Base-by-base conservation (phyloP, 2,888 invertebrate species). In the Thymelicus lineola region DNA sequence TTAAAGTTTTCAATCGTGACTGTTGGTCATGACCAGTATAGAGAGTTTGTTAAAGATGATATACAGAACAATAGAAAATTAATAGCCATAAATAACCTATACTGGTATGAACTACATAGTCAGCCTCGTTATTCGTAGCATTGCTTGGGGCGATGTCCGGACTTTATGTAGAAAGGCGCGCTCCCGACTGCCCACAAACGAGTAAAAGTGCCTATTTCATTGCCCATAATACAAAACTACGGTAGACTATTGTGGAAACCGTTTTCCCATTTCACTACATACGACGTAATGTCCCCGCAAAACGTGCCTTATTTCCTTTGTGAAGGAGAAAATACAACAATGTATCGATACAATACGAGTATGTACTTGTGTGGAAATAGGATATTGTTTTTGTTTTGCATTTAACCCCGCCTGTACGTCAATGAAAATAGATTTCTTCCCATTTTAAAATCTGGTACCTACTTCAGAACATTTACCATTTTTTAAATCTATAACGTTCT, bases 161-260 rank as follows among this genome's bases (percentile, higher is more conserved):
- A 72, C 35, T 61, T 15, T 61, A 7, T 38, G 45, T 68, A 62
- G 57, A 63, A 69, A 63, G 35, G 57, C 46, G n/a, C 20, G 17
- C 57, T 62, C 48, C 68, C 20, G 36, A 58, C 66, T 53, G 36
- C 61, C 78, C 79, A 80, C 79, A 80, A 75, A 77, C 70, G 71
- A 83, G 78, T 79, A 50, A 17, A 20, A 20, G 53, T 50, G 20
- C 6, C 10, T 20, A 73, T 81, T 84, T 86, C 85, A 87, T 83
- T 75, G 76, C 80, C 75, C 75, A 79, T 80, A 82, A 79, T 80
- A 78, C 48, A 50, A 50, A 76, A 73, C 71, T 72, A 77, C 77
- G 72, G 71, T 69, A 61, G 53, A 67, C 73, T 77, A 78, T 77
- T 80, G 78, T 79, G 75, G 78, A 81, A 86, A 83, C 80, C 74